These are phyloP conservation scores for Hypanus sabinus DNA, from an alignment of 2,113 vertebrate species.

Conservation along the genomic window DNA sequence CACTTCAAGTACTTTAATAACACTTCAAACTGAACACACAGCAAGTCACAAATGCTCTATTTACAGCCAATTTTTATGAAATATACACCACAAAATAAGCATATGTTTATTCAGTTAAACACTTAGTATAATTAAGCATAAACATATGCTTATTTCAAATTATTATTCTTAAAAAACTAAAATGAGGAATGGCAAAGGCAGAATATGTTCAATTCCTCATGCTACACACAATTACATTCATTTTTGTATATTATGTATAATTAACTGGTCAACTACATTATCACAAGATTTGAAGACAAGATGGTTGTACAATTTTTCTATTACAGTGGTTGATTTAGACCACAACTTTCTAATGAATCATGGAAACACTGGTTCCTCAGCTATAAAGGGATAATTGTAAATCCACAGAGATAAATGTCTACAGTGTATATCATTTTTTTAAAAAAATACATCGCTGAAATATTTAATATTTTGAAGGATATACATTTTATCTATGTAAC, in stretches of 20 bases:
- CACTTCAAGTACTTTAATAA: not conserved
- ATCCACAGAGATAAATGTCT: not conserved
- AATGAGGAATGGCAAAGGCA: not conserved
- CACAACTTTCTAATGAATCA: not conserved
- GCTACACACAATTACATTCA: too few species aligned
- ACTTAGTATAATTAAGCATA: not conserved
- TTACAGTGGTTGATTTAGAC: not conserved
- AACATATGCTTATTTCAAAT: not conserved
- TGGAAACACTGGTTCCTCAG: not conserved
- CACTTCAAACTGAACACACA: not conserved
- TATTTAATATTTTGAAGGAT: not conserved
- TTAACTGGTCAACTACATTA: not conserved
- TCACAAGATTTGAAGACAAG: not conserved
- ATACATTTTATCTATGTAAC: not conserved
- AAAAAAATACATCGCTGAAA: not conserved
- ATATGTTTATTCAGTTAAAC: too few species aligned
- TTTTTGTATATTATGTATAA: not conserved
- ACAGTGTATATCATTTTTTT: not conserved
- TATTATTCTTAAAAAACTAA: not conserved
- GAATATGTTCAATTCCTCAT: not conserved
- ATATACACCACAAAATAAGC: too few species aligned
- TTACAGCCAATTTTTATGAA: not conserved
- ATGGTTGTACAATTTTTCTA: not conserved
- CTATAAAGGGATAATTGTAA: not conserved
- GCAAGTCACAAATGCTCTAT: not conserved